These are phyloP conservation scores for Graptemys geographica DNA, from an alignment of 2,797 vertebrate species.

Conservation along the genomic window DNA sequence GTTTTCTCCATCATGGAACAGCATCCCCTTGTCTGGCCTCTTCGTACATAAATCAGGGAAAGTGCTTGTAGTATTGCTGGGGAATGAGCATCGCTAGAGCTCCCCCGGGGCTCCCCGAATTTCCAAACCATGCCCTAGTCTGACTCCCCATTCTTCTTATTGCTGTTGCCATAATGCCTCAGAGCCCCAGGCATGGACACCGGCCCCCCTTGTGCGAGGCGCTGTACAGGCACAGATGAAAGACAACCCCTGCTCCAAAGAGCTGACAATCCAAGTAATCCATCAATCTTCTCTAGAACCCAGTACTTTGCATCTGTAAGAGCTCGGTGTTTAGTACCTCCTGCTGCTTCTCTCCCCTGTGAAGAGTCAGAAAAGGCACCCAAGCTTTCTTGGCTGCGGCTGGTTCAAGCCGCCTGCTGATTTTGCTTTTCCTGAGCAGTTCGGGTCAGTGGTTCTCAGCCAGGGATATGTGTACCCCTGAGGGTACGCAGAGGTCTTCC, in stretches of 20 bases:
- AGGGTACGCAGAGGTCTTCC: too few relatives aligned
- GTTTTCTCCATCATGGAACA: neutral
- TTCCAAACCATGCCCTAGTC: neutral
- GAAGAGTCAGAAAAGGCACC: slow-evolving; percentile 35
- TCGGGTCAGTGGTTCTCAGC: slow-evolving; percentile 5
- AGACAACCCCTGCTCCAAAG: neutral
- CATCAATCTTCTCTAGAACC: slow-evolving; percentile 33
- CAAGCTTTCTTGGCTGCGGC: slow-evolving; percentile 50
- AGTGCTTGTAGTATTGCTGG: neutral
- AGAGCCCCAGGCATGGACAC: neutral
- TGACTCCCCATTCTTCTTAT: neutral
- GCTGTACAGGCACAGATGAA: neutral
- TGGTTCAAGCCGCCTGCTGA: neutral
- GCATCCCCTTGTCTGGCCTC: neutral
- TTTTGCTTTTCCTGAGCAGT: slow-evolving; percentile 57
- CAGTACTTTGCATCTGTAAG: slow-evolving; percentile 1
- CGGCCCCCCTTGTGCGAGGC: neutral
- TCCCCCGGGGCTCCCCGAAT: neutral
- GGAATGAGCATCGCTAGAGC: neutral
- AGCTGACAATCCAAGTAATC: slow-evolving; percentile 9
- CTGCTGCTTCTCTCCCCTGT: neutral
- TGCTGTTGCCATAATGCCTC: neutral
- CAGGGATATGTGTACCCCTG: too few relatives aligned
- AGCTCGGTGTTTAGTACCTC: neutral
- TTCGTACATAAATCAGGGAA: neutral